Conservation (phyloP, 37 sponge, comb jelly and placozoan genomes). For the Amphimedon queenslandica region DNA sequence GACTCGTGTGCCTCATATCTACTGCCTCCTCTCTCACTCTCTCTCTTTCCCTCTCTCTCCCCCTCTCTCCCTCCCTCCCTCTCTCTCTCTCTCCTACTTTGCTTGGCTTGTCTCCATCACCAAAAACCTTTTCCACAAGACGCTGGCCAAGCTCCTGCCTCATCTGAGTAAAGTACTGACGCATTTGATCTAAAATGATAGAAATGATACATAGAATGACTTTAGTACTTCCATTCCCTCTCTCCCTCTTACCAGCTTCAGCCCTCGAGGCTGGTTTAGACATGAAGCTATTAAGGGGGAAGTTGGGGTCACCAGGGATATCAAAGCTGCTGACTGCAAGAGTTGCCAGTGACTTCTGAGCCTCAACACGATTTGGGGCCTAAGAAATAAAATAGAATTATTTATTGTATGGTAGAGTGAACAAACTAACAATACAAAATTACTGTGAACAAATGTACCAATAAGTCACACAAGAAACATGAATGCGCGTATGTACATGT, state of each 20-base stretch:
- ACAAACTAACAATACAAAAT: too few species aligned
- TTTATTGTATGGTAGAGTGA: not conserved
- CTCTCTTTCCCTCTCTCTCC: too few species aligned
- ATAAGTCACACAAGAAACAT: not conserved
- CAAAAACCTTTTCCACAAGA: slow-evolving; percentile 92
- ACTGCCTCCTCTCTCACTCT: too few species aligned
- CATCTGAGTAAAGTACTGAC: slow-evolving; percentile 88
- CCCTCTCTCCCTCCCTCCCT: too few species aligned
- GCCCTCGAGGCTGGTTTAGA: slow-evolving; percentile 67
- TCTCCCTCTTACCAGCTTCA: slow-evolving; percentile 60
- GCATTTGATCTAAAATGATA: slow-evolving; percentile 72
- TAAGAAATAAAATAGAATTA: too few species aligned
- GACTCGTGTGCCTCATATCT: too few species aligned
- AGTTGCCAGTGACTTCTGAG: slow-evolving; percentile 79
- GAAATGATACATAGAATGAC: not conserved
- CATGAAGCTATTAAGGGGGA: slow-evolving; percentile 94
- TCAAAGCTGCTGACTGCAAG: slow-evolving; percentile 86
- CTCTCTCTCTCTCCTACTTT: slow-evolving; percentile 76
- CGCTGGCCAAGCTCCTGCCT: slow-evolving; percentile 92
- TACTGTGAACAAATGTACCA: too few species aligned
- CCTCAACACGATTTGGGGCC: slow-evolving; percentile 80
- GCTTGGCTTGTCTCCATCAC: slow-evolving; percentile 71
- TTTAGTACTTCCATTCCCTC: not conserved
- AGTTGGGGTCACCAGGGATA: slow-evolving; percentile 91
- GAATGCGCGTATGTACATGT: slow-evolving; percentile 6